Conservation (phyloP, 2,888 invertebrate species). For the Melikaiella ostensackeni region DNA sequence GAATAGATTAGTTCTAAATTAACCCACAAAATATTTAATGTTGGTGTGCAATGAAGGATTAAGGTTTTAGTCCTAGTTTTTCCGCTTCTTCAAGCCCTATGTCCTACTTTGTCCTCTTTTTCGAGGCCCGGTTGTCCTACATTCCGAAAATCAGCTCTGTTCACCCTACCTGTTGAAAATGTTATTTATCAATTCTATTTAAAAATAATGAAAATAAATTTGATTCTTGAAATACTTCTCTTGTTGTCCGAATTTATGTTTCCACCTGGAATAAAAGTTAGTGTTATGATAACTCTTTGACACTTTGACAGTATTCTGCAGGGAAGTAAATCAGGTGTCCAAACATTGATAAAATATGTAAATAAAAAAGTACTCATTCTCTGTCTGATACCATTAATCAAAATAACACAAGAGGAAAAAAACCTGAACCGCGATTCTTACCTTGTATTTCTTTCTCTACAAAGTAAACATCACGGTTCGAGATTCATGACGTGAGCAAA, state of each 20-base stretch:
- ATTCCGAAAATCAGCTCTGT: no score
- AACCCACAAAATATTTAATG: no score
- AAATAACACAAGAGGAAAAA: neutral
- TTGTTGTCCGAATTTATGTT: neutral
- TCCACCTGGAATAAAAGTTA: neutral
- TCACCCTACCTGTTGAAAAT: no score
- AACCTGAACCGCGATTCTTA: neutral
- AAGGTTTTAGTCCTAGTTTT: no score
- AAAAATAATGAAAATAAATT: no score
- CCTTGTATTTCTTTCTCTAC: neutral
- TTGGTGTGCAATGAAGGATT: no score
- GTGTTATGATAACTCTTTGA: neutral
- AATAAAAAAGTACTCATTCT: neutral
- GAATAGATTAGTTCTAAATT: no score
- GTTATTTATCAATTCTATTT: no score
- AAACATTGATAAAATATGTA: neutral
- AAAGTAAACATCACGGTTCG: constrained; percentile 25
- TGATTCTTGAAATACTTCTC: neutral
- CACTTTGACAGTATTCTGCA: neutral
- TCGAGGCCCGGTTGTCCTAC: no score
- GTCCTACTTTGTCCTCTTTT: no score
- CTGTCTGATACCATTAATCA: neutral
- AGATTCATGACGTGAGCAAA: constrained; percentile 36
- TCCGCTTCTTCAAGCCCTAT: no score
- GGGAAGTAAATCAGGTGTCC: neutral